Percentiles rank a stretch among this genome's conserved stretches.
Evolutionary conservation across 2,797 vertebrate genomes (phyloP).

Genomic region (Amphiprion clarkii): DNA sequence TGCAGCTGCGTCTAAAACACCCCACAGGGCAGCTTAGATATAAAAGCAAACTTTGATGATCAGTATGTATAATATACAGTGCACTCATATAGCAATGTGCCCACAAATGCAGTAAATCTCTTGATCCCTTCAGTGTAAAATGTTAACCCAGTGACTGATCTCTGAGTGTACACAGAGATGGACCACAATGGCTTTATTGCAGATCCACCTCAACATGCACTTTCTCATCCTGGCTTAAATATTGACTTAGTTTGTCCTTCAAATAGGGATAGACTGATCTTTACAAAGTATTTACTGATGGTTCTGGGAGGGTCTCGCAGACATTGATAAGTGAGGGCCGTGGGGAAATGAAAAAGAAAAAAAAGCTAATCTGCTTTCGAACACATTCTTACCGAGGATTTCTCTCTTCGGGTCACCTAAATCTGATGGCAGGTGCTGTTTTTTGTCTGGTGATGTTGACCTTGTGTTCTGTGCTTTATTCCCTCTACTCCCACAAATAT

Average conservation of each 20-base stretch:
- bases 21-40: slow-evolving; percentile 23
- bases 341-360: slow-evolving; percentile 40
- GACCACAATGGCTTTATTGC: slow-evolving; percentile 11
- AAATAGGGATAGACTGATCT: slow-evolving; percentile 52
- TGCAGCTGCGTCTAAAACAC: slow-evolving; percentile 14
- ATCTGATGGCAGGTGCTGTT: slow-evolving; percentile 57
- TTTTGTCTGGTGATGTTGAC: slow-evolving; percentile 43
- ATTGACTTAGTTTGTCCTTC: slow-evolving; percentile 67
- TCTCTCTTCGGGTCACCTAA: slow-evolving; percentile 31
- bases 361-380: slow-evolving; percentile 43
- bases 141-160: slow-evolving; percentile 47
- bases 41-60: slow-evolving; percentile 8
- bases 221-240: slow-evolving; percentile 46
- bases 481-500: slow-evolving; percentile 28
- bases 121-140: slow-evolving; percentile 36
- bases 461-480: slow-evolving; percentile 16
- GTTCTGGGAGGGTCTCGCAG: slow-evolving; percentile 34
- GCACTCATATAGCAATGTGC: neutral
- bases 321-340: slow-evolving; percentile 48
- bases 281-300: slow-evolving; percentile 44
- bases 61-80: neutral
- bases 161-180: slow-evolving; percentile 23
- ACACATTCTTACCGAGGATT: slow-evolving; percentile 30
- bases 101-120: slow-evolving; percentile 14
- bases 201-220: slow-evolving; percentile 13